Evolutionary conservation across 2,888 invertebrate species (phyloP), one percentile per base, ranked within the genome.

Genomic region (Andrena dorsata): DNA sequence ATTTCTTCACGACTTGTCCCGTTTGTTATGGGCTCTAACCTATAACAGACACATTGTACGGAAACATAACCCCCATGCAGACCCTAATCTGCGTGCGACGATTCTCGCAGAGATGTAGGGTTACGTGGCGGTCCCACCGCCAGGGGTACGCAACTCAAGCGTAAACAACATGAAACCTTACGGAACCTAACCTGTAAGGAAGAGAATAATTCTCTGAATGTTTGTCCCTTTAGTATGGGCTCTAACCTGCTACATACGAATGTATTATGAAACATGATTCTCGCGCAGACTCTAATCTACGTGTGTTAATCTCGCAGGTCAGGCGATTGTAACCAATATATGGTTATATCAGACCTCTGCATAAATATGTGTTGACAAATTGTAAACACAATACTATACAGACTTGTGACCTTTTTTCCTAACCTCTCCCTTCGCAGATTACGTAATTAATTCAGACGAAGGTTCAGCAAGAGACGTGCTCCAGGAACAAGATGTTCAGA

Each of bases 271-370:
- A 51, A 51, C 7, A 6, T 51, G 16, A 51, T n/a, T 51, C 7
- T 51, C n/a, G 16, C 51, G n/a, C 20, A 51, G 51, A 51, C n/a
- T 16, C 51, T 51, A 51, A 51, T 51, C n/a, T 51, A n/a, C n/a
- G 51, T 20, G 51, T 51, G n/a, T 0, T 51, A 51, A 51, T 20
- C 51, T 51, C n/a, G n/a, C 35, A 35, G 10, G 35, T 35, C 35
- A 35, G 10, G 10, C 35, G 35, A 35, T 35, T 35, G 2, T 35
- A 35, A 35, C 35, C 35, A 10, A 35, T 35, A 35, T 35, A 10
- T 35, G 35, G 10, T 35, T 35, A 35, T 35, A 35, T 35, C 10
- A 35, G 10, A 35, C 2, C 10, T 35, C 35, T 35, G 35, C 35
- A 35, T 35, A 35, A 35, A 35, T 10, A 35, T 35, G 35, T 35